Percentiles rank a stretch among this genome's conserved stretches.
Evolutionary conservation across 2,888 invertebrate species (phyloP).

Genomic region (Scaptomyza tumidula): DNA sequence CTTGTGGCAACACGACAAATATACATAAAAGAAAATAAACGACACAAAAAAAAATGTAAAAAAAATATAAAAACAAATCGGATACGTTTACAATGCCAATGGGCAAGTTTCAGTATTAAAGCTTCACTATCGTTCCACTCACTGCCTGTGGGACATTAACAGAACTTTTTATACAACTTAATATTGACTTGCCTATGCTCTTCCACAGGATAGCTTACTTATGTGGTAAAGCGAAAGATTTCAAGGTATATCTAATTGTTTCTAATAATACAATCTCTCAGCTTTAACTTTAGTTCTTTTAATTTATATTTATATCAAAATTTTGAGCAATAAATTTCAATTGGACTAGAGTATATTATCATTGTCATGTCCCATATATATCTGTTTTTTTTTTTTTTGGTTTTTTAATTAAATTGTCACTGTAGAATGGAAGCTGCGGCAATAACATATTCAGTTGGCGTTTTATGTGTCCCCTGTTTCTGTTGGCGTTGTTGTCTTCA

Average conservation of each 20-base stretch:
- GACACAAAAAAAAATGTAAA: no score
- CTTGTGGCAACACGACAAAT: slow-evolving; percentile 26
- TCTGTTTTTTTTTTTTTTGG: slow-evolving; percentile 1
- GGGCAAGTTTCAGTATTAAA: slow-evolving; percentile 27
- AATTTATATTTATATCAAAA: no score
- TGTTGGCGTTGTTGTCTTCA: background rate
- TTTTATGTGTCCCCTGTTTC: slow-evolving; percentile 11
- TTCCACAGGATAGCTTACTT: background rate
- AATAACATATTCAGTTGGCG: slow-evolving; percentile 18
- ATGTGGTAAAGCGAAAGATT: background rate
- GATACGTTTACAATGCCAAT: slow-evolving; percentile 6
- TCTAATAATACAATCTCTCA: no score
- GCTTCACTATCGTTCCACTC: slow-evolving; percentile 11
- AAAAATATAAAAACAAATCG: slow-evolving; percentile 5
- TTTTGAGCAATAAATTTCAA: background rate
- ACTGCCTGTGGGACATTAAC: background rate
- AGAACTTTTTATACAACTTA: slow-evolving; percentile 5
- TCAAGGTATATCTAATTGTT: background rate
- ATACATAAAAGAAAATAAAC: slow-evolving; percentile 3
- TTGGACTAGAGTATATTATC: background rate
- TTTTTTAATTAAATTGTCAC: slow-evolving; percentile 35
- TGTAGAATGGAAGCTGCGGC: slow-evolving; percentile 5
- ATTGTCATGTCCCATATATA: background rate
- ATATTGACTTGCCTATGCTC: background rate
- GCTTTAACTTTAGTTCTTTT: no score